These are phyloP conservation scores for Silvanus unidentatus DNA, from an alignment of 2,888 invertebrate species.

Conservation along the genomic window DNA sequence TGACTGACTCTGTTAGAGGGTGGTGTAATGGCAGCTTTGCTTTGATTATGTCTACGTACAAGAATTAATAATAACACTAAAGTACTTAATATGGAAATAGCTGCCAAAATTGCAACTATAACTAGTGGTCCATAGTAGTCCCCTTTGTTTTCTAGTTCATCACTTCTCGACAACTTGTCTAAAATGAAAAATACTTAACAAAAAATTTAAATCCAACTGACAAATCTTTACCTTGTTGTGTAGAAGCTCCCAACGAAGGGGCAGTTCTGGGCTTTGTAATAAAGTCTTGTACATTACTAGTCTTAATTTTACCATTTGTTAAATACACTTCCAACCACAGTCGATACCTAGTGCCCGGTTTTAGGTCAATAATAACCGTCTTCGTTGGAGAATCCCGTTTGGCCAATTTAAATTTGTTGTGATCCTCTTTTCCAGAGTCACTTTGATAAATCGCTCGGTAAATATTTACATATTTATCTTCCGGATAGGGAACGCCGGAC, in stretches of 20 bases:
- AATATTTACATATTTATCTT: constrained; percentile 85
- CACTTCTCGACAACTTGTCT: constrained; percentile 47
- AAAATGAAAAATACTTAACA: constrained; percentile 17
- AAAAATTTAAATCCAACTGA: constrained; percentile 5
- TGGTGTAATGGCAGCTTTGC: constrained; percentile 70
- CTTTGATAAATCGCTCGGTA: constrained; percentile 79
- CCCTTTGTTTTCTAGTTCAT: constrained; percentile 53
- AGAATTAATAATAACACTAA: constrained; percentile 73
- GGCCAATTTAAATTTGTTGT: constrained; percentile 67
- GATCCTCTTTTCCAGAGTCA: constrained; percentile 67
- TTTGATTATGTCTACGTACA: constrained; percentile 63
- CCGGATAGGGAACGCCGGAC: constrained; percentile 81
- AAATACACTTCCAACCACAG: constrained; percentile 86
- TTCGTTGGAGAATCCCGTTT: constrained; percentile 65
- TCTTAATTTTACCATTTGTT: constrained; percentile 84
- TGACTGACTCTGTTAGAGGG: constrained; percentile 69
- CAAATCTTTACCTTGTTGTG: constrained; percentile 49
- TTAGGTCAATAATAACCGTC: constrained; percentile 61
- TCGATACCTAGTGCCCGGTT: constrained; percentile 77
- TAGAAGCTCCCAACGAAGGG: constrained; percentile 46
- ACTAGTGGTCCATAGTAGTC: constrained; percentile 87
- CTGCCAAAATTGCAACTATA: constrained; percentile 81
- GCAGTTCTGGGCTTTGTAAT: constrained; percentile 70
- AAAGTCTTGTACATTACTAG: constrained; percentile 84
- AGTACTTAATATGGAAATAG: constrained; percentile 76